Percentiles rank a stretch among this genome's conserved stretches.
Conservation (phyloP, 2,113 vertebrate species). For the Amazona vittata region DNA sequence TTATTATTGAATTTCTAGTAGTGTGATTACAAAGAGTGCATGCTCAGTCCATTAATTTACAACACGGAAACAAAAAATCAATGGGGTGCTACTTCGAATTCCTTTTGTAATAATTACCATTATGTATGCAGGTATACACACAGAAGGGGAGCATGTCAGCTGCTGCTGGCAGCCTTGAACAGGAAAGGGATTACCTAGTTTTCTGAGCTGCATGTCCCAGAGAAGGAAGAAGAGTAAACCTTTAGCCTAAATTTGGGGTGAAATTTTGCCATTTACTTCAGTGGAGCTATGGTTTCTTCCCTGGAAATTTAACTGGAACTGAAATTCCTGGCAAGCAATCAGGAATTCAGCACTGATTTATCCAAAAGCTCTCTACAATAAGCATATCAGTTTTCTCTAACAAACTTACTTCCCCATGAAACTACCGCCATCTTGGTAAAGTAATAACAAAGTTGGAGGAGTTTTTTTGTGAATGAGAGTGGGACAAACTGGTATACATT, state of each 20-base stretch:
- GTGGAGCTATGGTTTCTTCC: neutral
- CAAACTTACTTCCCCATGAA: neutral
- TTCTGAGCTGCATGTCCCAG: neutral
- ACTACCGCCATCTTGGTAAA: neutral
- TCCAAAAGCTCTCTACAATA: neutral
- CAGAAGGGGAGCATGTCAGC: neutral
- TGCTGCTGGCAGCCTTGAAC: neutral
- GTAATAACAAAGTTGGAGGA: neutral
- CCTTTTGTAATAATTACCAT: slow-evolving; percentile 26
- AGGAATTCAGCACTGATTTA: neutral
- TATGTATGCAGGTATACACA: neutral
- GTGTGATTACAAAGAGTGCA: slow-evolving; percentile 47
- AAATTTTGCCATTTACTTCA: neutral
- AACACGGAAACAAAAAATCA: slow-evolving; percentile 55
- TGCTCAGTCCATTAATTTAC: slow-evolving; percentile 62
- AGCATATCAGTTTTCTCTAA: neutral
- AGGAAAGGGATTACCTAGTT: neutral
- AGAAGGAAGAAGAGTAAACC: neutral
- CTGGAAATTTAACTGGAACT: neutral
- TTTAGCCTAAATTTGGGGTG: neutral
- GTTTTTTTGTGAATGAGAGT: neutral
- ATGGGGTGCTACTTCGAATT: slow-evolving; percentile 38
- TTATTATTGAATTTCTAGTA: slow-evolving; percentile 52
- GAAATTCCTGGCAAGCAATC: neutral
- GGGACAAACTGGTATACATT: neutral